Percentiles rank a stretch among this genome's conserved stretches.
Conservation (phyloP, 2,113 vertebrate genomes). For the Empidonax traillii region DNA sequence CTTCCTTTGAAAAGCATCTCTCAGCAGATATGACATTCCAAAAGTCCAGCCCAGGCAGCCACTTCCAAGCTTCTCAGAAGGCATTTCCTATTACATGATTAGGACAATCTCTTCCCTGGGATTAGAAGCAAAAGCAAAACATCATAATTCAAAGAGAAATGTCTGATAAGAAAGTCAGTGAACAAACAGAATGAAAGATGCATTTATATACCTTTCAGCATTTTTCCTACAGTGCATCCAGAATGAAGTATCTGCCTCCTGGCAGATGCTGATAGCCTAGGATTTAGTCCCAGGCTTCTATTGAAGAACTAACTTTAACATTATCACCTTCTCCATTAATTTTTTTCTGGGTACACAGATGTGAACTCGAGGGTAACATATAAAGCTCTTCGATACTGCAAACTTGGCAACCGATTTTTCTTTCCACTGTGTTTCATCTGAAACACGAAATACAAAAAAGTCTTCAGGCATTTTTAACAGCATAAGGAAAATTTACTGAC, state of each 20-base stretch:
- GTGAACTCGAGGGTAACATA: not conserved
- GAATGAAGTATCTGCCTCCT: not conserved
- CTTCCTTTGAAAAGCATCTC: not conserved
- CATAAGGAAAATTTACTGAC: not conserved
- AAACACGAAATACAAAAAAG: not conserved
- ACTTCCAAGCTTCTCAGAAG: not conserved
- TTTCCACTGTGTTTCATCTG: not conserved
- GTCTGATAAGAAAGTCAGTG: not conserved
- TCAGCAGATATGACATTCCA: not conserved
- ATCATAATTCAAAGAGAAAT: not conserved
- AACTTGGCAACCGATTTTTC: not conserved
- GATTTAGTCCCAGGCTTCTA: not conserved
- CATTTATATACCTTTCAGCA: not conserved
- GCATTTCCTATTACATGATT: not conserved
- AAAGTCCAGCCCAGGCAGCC: not conserved
- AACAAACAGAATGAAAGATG: not conserved
- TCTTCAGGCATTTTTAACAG: not conserved
- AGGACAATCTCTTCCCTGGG: not conserved
- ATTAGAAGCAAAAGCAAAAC: not conserved
- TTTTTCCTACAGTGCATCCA: not conserved
- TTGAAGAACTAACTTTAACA: not conserved
- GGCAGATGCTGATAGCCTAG: not conserved
- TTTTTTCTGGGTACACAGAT: too few relatives aligned
- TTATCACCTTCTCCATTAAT: not conserved
- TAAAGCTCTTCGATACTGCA: not conserved